Base-by-base conservation (phyloP, 53 echinoderm and acorn worm species). In the Echinarachnius parma region DNA sequence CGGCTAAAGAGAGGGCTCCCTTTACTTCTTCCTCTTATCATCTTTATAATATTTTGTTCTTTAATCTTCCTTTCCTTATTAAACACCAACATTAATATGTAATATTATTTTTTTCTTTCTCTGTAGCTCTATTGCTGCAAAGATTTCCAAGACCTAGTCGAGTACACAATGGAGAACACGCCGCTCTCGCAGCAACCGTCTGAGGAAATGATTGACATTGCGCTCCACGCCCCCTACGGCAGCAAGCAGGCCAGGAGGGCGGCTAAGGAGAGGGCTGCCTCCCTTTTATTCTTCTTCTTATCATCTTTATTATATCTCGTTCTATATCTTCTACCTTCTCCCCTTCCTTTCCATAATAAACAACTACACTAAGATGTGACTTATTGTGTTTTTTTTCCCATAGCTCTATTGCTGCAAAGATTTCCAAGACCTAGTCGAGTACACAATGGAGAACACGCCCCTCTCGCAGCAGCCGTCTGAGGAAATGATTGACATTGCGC, bases 201-300 rank as follows among this genome's bases (percentile, higher is more conserved):
- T 13, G 98, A 96, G 14, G 96, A 95, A 29, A 26, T 87, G 68
- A 96, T 96, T 8, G 98, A 96, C 85, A 85, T 96, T 11, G 80
- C 88, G 22, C 98, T 91, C 9, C 98, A 96, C 48, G 90, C 91
- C 28, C 98, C 98, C 31, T 96, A 85, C 27, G 98, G 98, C 28
- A 96, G 98, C 81, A 96, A 96, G 57, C 98, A 96, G 69, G 98
- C 98, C 21, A 75, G 98, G 27, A 34, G 98, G 42, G 98, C 98
- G 0, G 98, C 98, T 8, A 96, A 96, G 61, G 98, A 96, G 80
- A 74, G 98, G 3, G 98, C 98, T 3, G 98, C 98, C 5, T n/a
- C n/a, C n/a, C n/a, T n/a, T n/a, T n/a, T n/a, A n/a, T n/a, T n/a
- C n/a, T n/a, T n/a, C n/a, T n/a, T n/a, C n/a, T n/a, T n/a, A n/a